Evolutionary conservation across 2,113 vertebrate species (phyloP), one percentile per base, ranked within the genome.

Genomic region (Microcebus griseorufus): DNA sequence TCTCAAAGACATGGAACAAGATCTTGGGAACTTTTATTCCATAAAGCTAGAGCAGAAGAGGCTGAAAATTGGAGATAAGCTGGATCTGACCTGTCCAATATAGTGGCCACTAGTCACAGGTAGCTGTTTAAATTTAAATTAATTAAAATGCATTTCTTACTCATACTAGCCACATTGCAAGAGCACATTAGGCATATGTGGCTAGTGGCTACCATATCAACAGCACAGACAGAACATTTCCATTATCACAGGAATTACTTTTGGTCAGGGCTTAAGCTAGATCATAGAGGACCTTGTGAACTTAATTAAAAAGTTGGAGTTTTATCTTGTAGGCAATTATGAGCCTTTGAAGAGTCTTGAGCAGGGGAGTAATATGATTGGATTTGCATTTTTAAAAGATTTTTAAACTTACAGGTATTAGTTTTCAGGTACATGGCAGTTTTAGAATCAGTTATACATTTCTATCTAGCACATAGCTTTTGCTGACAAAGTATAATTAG

Each of bases 401-500:
- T 78, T 93, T 86, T 29, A 72, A 16, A 84, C 23, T 81, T 91
- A 37, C 2, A 70, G 23, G 7, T 76, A 51, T 39, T 34, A 93
- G 45, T 75, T 82, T 34, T 92, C 27, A 79, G 62, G 13, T 78
- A 65, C 8, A 48, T 73, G 64, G n/a, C 58, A n/a, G 18, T 82
- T 93, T 93, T 89, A 67, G 48, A 80, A 70, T 86, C 62, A 55
- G 27, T 60, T 42, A 94, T 34, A 90, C 67, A 90, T 93, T 92
- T 86, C 58, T 80, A 29, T 78, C n/a, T 72, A 37, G 5, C 25
- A 72, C 7, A 88, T 78, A 81, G 76, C 42, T 89, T 93, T 95
- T 94, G 55, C 84, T 94, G 70, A 80, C 58, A 76, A 51, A 86
- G 55, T 89, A 16, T 96, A 93, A 93, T 75, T 89, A 86, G 53